These are phyloP conservation scores for Rhynchotus rufescens DNA, from an alignment of 2,797 vertebrate species.

Conservation along the genomic window DNA sequence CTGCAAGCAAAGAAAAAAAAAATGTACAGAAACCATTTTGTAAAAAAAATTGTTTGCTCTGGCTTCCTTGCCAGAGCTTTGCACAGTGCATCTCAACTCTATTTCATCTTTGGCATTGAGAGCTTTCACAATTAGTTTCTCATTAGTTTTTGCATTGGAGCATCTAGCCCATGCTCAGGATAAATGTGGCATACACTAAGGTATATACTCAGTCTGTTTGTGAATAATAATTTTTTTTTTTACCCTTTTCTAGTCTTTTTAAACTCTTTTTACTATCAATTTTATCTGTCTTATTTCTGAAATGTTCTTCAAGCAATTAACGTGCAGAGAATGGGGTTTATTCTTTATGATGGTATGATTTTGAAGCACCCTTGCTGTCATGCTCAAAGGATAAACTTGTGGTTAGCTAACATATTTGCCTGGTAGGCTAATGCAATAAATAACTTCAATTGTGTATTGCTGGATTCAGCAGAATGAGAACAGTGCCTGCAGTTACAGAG, in stretches of 20 bases:
- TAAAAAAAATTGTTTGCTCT: neutral
- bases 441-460: neutral
- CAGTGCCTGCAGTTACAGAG: neutral
- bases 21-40: too few species aligned
- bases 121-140: neutral
- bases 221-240: neutral
- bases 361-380: neutral
- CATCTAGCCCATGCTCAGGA: neutral
- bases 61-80: fast-evolving
- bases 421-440: neutral
- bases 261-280: neutral
- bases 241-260: too few species aligned
- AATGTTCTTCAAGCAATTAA: neutral
- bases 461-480: constrained; percentile 1
- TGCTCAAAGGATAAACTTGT: neutral
- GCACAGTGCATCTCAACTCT: neutral
- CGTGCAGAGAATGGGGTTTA: neutral
- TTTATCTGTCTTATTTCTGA: neutral
- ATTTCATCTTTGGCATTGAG: neutral
- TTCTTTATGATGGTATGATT: neutral
- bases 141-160: neutral
- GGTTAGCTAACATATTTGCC: neutral
- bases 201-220: neutral
- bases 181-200: neutral
- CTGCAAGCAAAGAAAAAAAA: neutral